Base-by-base conservation (phyloP, 2,797 vertebrate genomes). In the Petrocephalus schoutedeni region DNA sequence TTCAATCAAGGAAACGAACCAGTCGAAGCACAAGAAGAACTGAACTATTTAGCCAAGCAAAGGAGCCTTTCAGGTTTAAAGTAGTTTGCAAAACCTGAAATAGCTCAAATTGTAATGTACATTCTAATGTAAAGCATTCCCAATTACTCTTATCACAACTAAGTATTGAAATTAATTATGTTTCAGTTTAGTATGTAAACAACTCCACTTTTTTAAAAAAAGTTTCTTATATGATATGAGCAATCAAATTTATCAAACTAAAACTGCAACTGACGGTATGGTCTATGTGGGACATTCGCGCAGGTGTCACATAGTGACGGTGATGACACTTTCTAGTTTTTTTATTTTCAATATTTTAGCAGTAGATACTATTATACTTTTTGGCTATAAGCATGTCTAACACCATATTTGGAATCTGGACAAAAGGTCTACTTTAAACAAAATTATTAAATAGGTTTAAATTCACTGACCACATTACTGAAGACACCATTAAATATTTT, bases 401-500 rank as follows among this genome's bases (percentile, higher is more conserved):
- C 32, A 6, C 36, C 0, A 28, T 74, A 74, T 74, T 41, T 74
- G 67, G 67, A 45, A 77, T 45, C 0, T 14, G 71, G 77, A 83
- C 61, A 83, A 53, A 84, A 21, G n/a, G 21, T 32, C 12, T 36
- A 54, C 80, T 87, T 88, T 82, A 90, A 84, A 89, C 41, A 53
- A 74, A 53, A 85, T 45, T 45, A 61, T 86, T 23, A 64, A 88
- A 59, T n/a, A 19, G n/a, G 36, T 90, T 93, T 93, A 94, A 95
- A 94, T 92, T 91, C 92, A 93, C 92, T 90, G 91, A 94, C 93
- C 92, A 90, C 92, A 83, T 94, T 94, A 95, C 86, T 94, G 91
- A 89, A 93, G 92, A 92, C 94, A 93, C 95, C 94, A 92, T 95
- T 96, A 95, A 94, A 94, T 95, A 97, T 96, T 97, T 96, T 96